Evolutionary conservation across 2,888 invertebrate genomes (phyloP), one percentile per base, ranked within the genome.

Genomic region (Horisme vitalbata): DNA sequence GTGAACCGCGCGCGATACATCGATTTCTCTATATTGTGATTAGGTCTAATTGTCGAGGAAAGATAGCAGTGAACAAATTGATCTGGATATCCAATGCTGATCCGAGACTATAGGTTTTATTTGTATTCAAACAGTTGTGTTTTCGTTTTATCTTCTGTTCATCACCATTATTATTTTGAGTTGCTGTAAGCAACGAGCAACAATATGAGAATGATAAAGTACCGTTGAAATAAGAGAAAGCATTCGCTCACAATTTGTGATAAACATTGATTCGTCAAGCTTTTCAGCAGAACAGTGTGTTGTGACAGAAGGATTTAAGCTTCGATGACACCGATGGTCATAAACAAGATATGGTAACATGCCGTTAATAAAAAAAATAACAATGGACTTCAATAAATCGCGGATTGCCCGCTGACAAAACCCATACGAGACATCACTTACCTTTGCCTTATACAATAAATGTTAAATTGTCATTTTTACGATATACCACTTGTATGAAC

Each of bases 401-500:
- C 68, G 67, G 80, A 83, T 84, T 81, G 76, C 84, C 80, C 71
- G 82, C 83, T 83, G 83, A 86, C 83, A 82, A 80, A 81, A 79
- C 66, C 76, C 73, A 78, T 79, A 79, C 69, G 66, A 71, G 67
- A 68, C 79, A 83, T 85, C 80, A 82, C 72, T 80, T 81, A 81
- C 78, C 73, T 60, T 59, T 75, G 79, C 79, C 75, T 65, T 68
- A 73, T 73, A 69, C 71, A 71, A 82, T 83, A 82, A 84, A 83
- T 79, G 79, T 78, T 68, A 75, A 68, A 76, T 79, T 82, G 77
- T 80, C 77, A 80, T 82, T 81, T 85, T 83, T 81, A 84, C 79
- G 82, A 79, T 67, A 60, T 57, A 65, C 70, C 63, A 75, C 71
- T 71, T 67, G 63, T 66, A 68, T 58, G 65, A 65, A 68, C 68